Evolutionary conservation across 2,888 invertebrate genomes (phyloP).

Genomic region (Tipula lateralis): DNA sequence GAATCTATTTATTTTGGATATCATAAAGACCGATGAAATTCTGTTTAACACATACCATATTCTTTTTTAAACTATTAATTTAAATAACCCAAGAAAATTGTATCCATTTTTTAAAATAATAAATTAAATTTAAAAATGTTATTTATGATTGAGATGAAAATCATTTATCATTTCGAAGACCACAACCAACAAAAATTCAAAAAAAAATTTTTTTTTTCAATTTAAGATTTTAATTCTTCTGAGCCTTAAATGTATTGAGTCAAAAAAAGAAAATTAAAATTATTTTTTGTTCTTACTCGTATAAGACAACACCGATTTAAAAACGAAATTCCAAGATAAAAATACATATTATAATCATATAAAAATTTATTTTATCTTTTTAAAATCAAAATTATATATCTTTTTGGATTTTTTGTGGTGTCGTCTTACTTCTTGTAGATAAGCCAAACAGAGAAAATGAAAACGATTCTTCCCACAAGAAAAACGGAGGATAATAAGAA

Average conservation of each 20-base stretch:
- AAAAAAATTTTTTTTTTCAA: not conserved
- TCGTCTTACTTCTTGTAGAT: not conserved
- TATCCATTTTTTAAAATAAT: not conserved
- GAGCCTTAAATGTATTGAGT: not conserved
- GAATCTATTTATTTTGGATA: no score
- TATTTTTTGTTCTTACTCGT: not conserved
- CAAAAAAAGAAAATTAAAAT: no score
- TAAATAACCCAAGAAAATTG: not conserved
- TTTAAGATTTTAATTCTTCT: not conserved
- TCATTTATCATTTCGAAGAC: not conserved
- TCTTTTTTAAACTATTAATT: not conserved
- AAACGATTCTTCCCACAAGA: not conserved
- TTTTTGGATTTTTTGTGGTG: not conserved
- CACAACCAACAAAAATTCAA: no score
- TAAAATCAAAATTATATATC: conserved; percentile 3
- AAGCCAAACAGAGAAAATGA: not conserved
- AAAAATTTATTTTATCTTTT: not conserved
- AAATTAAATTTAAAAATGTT: not conserved
- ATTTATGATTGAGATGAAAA: not conserved
- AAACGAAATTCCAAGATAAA: not conserved
- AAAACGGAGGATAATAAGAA: not conserved
- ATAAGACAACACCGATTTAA: conserved; percentile 3
- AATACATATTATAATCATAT: not conserved
- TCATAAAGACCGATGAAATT: no score
- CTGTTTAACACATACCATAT: no score